phyloP scores from a whole-genome alignment of 2,113 vertebrate species.

The Camarhynchus parvulus region DNA sequence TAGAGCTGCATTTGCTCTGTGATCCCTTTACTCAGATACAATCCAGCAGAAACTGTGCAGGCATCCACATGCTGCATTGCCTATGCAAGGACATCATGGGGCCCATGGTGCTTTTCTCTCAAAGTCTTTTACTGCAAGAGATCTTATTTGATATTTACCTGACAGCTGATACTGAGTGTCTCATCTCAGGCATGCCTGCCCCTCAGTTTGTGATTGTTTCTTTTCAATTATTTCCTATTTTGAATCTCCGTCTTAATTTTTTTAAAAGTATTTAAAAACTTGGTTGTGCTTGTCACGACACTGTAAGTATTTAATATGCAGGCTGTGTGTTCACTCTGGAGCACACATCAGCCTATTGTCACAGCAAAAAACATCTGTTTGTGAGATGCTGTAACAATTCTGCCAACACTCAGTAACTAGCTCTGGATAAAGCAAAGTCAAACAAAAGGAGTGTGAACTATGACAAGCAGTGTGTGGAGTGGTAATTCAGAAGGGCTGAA shows the following conservation, averaged over 20 bases:
- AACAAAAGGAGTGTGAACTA: constrained; percentile 14
- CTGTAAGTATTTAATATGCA: not conserved
- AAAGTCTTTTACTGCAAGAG: not conserved
- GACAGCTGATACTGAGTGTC: not conserved
- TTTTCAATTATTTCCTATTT: not conserved
- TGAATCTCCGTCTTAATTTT: not conserved
- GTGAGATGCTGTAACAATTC: not conserved
- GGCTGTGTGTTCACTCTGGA: not conserved
- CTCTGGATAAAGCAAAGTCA: constrained; percentile 9
- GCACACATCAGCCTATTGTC: not conserved
- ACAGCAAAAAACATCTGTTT: not conserved
- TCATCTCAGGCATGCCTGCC: not conserved
- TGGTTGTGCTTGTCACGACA: not conserved
- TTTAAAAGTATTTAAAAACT: not conserved
- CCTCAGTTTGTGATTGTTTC: not conserved
- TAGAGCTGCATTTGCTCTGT: not conserved
- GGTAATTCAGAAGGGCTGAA: not conserved
- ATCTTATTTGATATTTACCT: not conserved
- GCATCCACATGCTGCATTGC: not conserved
- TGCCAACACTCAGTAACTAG: not conserved
- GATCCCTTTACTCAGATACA: not conserved
- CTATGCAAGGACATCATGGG: not conserved
- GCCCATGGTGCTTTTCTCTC: not conserved
- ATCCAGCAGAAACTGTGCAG: not conserved
- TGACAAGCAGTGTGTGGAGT: not conserved